Base-by-base conservation (phyloP, 2,113 vertebrate species). In the Ramphastos sulfuratus region DNA sequence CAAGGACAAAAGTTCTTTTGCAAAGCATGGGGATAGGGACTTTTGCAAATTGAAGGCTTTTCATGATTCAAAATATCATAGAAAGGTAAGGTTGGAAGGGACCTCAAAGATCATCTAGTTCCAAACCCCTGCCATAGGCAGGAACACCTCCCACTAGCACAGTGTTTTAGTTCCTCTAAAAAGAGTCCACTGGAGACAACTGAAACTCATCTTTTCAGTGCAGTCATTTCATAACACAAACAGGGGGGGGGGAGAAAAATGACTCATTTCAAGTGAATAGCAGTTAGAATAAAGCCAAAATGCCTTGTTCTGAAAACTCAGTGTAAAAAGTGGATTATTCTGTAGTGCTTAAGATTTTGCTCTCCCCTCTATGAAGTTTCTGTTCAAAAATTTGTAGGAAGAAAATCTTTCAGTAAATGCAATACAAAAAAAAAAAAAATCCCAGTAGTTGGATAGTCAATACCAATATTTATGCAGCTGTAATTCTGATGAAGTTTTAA, bases 241-340 rank as follows among this genome's bases (percentile, higher is more conserved):
- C 5, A 84, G 48, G 7, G 37, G 9, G 42, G 42, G 42, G 42
- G 11, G 11, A 56, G n/a, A 76, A 65, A 80, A 88, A 11, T 6
- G 1, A 58, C 42, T 42, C 0, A 54, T 54, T 82, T 82, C 20
- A 92, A 82, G 93, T 20, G 1, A 48, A 23, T 5, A 78, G 46
- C 9, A 59, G 37, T 56, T 59, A 35, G 46, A 80, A 55, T 58
- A 89, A 84, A 81, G 21, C 5, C 37, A 77, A 54, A 73, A 86
- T 19, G 1, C 48, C 55, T n/a, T 85, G 23, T 39, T 79, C n/a
- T 35, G 9, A 37, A 50, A 82, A 69, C 15, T 16, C 48, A 18
- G 21, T 16, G 1, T 1, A 39, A 19, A 61, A 56, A 9, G 2
- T 6, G 2, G 3, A 70, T 33, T 3, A 18, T 59, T 44, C 10